Evolutionary conservation across 92 coral and sea anemone species (phyloP).

Genomic region (Galaxea fascicularis): DNA sequence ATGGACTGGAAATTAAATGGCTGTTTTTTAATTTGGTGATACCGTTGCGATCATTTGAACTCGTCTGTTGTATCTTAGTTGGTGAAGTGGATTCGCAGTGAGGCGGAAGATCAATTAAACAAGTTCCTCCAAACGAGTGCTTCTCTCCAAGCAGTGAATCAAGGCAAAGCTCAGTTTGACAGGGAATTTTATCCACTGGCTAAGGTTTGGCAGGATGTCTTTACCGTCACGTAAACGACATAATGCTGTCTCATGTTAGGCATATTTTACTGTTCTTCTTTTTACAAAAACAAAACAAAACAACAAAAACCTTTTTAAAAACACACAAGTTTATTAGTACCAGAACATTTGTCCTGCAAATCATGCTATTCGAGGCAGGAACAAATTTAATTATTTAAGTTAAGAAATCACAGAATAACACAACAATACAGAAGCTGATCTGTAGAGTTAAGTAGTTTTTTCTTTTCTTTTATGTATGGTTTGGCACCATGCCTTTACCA

Average conservation of each 20-base stretch:
- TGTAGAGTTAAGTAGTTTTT: too few species aligned
- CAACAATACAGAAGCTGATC: too few species aligned
- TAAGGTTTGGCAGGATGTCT: conserved; percentile 62
- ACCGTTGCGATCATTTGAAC: background rate
- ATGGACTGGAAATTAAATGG: background rate
- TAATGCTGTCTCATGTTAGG: background rate
- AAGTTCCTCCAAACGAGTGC: conserved; percentile 50
- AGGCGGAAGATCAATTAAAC: conserved; percentile 75
- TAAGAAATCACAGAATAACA: too few species aligned
- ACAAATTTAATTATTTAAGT: too few species aligned
- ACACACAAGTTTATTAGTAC: too few species aligned
- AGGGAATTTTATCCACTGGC: conserved; percentile 81
- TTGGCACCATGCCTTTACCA: background rate
- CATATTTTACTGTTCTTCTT: too few species aligned
- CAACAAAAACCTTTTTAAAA: too few species aligned
- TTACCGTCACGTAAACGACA: background rate
- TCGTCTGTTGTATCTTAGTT: conserved; percentile 55
- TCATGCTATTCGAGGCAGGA: too few species aligned
- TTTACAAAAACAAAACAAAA: too few species aligned
- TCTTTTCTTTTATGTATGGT: too few species aligned
- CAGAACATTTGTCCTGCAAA: too few species aligned
- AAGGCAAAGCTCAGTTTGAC: conserved; percentile 71
- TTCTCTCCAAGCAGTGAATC: conserved; percentile 70
- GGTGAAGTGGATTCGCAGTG: conserved; percentile 86
- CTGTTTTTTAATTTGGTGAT: too few species aligned